phyloP scores from a whole-genome alignment of 2,888 invertebrate genomes.

The Imbricaverruca yamaguchii region DNA sequence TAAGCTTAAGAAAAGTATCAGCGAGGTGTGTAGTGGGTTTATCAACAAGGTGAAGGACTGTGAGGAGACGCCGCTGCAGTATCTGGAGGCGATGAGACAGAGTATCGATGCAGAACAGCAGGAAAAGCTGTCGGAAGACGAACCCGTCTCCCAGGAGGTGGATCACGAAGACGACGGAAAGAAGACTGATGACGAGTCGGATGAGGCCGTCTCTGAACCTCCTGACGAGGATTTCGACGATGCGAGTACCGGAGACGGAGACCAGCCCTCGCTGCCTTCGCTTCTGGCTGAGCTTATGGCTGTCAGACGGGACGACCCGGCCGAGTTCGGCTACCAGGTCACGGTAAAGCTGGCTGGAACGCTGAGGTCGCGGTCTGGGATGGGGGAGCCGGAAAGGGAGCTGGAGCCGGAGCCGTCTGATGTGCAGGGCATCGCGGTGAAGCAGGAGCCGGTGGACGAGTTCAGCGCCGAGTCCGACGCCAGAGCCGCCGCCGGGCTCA shows the following conservation, averaged over 20 bases:
- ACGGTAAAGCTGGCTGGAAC: not conserved
- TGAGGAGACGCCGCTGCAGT: not conserved
- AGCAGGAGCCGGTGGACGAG: not conserved
- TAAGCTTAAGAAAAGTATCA: not conserved
- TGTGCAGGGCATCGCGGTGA: conserved; percentile 34
- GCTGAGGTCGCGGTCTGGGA: not conserved
- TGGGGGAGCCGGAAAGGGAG: not conserved
- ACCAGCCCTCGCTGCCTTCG: not conserved
- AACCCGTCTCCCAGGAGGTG: not conserved
- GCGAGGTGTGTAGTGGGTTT: not conserved
- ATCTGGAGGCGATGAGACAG: not conserved
- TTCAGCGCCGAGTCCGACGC: not conserved
- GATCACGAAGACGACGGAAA: not conserved
- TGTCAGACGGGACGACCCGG: not conserved
- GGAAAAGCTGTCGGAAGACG: not conserved
- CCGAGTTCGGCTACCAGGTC: not conserved
- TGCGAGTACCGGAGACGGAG: not conserved
- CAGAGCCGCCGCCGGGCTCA: not conserved
- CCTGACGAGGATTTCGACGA: not conserved
- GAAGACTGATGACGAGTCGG: not conserved
- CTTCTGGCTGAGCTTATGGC: not conserved
- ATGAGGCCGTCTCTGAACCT: not conserved
- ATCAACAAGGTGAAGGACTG: not conserved
- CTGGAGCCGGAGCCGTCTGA: not conserved
- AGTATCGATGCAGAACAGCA: too few relatives aligned